Conservation (phyloP, 2,797 vertebrate genomes). For the Pseudocheirus occidentalis region DNA sequence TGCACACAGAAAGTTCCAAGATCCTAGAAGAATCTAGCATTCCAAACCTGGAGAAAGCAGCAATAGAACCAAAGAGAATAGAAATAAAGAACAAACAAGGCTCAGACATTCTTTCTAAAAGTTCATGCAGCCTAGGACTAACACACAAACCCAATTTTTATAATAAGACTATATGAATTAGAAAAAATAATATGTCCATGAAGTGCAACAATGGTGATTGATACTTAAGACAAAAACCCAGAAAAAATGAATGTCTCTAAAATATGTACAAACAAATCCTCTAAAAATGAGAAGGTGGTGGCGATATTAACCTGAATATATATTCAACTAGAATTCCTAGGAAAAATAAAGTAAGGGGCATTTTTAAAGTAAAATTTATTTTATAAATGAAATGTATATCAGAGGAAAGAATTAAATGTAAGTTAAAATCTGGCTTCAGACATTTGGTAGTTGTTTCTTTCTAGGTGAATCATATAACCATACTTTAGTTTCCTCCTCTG, state of each 20-base stretch:
- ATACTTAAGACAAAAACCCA: neutral
- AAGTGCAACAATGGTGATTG: too few relatives aligned
- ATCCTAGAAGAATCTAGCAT: neutral
- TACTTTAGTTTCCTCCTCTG: neutral
- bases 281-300: too few relatives aligned
- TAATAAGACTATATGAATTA: neutral
- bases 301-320: neutral
- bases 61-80: neutral
- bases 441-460: neutral
- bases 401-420: neutral
- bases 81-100: neutral
- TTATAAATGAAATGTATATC: neutral
- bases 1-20: neutral
- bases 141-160: neutral
- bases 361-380: neutral
- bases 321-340: neutral
- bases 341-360: neutral
- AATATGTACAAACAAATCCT: neutral
- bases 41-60: neutral
- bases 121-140: neutral
- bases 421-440: neutral
- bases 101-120: neutral
- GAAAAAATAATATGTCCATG: neutral
- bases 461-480: neutral
- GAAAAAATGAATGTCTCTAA: neutral